These are phyloP conservation scores for Romanogobio albipinnatus DNA, from an alignment of 2,113 vertebrate species.

Conservation along the genomic window DNA sequence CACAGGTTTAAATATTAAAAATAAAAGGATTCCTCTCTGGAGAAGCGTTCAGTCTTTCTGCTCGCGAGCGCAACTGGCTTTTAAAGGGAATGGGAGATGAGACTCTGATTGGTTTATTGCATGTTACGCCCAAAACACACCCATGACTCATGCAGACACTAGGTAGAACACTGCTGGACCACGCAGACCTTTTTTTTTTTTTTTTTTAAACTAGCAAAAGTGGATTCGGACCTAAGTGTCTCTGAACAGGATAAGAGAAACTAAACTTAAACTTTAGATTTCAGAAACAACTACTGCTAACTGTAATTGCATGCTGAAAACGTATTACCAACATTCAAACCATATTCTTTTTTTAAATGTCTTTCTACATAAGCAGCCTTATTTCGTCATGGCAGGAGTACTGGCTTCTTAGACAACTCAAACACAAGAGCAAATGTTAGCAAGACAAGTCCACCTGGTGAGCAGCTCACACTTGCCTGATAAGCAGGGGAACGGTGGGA, in stretches of 20 bases:
- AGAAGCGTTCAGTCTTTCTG: too few relatives aligned
- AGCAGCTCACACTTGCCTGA: background rate
- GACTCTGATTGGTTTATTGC: too few relatives aligned
- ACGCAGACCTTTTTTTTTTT: too few relatives aligned
- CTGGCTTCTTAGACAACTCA: background rate
- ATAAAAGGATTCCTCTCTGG: too few relatives aligned
- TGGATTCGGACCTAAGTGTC: too few relatives aligned
- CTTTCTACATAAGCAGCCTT: background rate
- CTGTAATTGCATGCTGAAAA: background rate
- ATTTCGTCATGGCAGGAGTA: background rate
- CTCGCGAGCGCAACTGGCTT: too few relatives aligned
- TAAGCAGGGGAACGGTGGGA: background rate
- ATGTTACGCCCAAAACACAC: too few relatives aligned
- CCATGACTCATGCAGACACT: too few relatives aligned
- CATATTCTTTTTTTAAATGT: background rate
- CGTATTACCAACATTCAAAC: background rate
- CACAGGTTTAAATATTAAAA: too few relatives aligned
- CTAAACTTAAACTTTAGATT: background rate
- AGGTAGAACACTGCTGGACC: too few relatives aligned
- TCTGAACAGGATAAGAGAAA: background rate
- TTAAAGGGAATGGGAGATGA: too few relatives aligned
- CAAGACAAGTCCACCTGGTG: constrained; percentile 24
- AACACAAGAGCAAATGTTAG: constrained; percentile 11
- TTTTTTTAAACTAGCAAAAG: too few relatives aligned
- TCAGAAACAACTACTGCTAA: background rate